phyloP scores from a whole-genome alignment of 2,113 vertebrate genomes.

The Chunga burmeisteri region DNA sequence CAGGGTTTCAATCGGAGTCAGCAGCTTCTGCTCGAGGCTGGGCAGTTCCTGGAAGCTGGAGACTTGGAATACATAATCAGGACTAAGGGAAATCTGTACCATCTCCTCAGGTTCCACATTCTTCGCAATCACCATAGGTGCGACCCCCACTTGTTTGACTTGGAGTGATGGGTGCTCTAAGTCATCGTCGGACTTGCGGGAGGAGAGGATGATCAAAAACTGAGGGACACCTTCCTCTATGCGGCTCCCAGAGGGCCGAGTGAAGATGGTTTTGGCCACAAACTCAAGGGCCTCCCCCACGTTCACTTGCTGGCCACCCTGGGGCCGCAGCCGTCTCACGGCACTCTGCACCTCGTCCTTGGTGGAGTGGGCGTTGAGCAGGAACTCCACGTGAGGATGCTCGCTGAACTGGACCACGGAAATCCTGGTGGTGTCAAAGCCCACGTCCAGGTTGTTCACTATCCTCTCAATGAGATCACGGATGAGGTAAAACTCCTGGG shows the following conservation, averaged over 20 bases:
- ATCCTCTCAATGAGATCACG: constrained; percentile 83
- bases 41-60: constrained; percentile 83
- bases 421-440: constrained; percentile 83
- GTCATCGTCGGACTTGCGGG: constrained; percentile 84
- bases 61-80: constrained; percentile 81
- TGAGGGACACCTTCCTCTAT: constrained; percentile 92
- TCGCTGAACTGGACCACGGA: constrained; percentile 93
- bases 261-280: constrained; percentile 87
- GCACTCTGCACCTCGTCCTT: constrained; percentile 85
- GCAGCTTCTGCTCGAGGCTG: constrained; percentile 80
- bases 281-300: constrained; percentile 87
- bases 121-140: constrained; percentile 83
- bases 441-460: constrained; percentile 85
- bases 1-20: constrained; percentile 81
- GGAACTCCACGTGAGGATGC: constrained; percentile 82
- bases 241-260: constrained; percentile 88
- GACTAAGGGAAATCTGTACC: constrained; percentile 83
- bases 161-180: constrained; percentile 77
- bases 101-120: constrained; percentile 81
- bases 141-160: constrained; percentile 82
- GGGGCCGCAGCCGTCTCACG: constrained; percentile 74
- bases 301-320: constrained; percentile 82
- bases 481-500: constrained; percentile 81
- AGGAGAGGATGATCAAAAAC: constrained; percentile 88
- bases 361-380: constrained; percentile 83